Base-by-base conservation (phyloP, 1,140 invertebrate genomes). In the Eurytemora carolleeae region DNA sequence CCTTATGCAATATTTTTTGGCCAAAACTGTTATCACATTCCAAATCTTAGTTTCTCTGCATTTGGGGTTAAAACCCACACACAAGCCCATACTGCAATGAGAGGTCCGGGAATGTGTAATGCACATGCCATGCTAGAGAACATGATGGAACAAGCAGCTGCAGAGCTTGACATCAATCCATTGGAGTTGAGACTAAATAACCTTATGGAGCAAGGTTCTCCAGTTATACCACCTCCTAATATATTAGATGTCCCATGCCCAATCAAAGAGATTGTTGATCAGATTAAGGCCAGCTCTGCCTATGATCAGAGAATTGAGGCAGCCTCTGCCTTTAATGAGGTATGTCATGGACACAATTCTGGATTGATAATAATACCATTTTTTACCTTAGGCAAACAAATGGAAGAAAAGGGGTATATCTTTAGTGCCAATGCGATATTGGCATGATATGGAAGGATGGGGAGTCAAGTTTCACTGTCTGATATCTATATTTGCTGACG, bases 81-180 rank as follows among this genome's bases (percentile, higher is more conserved):
- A 1, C 72, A 81, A 0, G 73, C 73, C 0, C 83, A 82, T 63
- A 80, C 80, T 0, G 80, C 73, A 23, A 74, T 72, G 57, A 67
- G 78, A 67, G 77, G 79, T 15, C 83, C 83, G 17, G 60, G 31
- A 44, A 44, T 44, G 31, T 7, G 7, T 7, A 44, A 44, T 44
- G 31, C 7, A 12, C 31, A 44, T 18, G 77, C 76, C 12, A 74
- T 82, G 67, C 79, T 81, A 21, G 88, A 91, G 71, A 78, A 75
- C 53, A 79, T 91, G 3, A 84, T 93, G 76, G 86, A 92, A 66
- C 82, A 86, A 68, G 82, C 90, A 63, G 79, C 85, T 0, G 77
- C 76, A 59, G 74, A 71, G 54, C 67, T 83, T 2, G 74, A 77
- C 1, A 74, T 78, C 65, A 85, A 89, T 73, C 79, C 86, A 0